Evolutionary conservation across 2,113 vertebrate species (phyloP), one percentile per base, ranked within the genome.

Genomic region (Uria aalge): DNA sequence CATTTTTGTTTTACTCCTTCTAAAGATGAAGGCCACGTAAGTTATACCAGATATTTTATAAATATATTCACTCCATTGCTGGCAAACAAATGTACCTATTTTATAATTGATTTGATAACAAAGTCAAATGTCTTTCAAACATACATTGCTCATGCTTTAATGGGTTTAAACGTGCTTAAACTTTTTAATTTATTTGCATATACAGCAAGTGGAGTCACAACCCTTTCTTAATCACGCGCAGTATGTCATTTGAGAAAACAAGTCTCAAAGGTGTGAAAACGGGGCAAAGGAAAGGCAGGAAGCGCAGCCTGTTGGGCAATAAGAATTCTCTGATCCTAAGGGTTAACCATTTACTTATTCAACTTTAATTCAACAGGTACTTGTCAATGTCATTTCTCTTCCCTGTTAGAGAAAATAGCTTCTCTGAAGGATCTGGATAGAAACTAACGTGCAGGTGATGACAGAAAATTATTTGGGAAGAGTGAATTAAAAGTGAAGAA

Each of bases 171-270:
- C 20, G 62, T 24, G 13, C 4, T 74, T 68, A n/a, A 43, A 22
- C 8, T 63, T 94, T 41, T 36, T 34, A 17, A 63, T 55, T 74
- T n/a, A 77, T 72, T 91, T 66, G 8, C 21, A 45, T 53, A 40
- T 41, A 68, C 4, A 72, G 8, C 9, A 91, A 75, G 7, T 11
- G 41, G 34, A 85, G 32, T n/a, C 64, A 69, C 12, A 69, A 63
- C 11, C 5, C 12, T 52, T 69, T 78, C n/a, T 53, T 24, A 77
- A 6, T 68, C 23, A 29, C 1, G 0, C 26, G 9, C 4, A 41
- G 16, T 36, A 52, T 0, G 1, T 14, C 0, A 21, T 57, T 34
- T 50, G 10, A 57, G 3, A 55, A 50, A 85, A 52, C 3, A 64
- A 26, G 15, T 17, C 50, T 71, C 27, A 62, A 34, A 41, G 7